Evolutionary conservation across 2,113 vertebrate genomes (phyloP).

Genomic region (Rynchops niger): DNA sequence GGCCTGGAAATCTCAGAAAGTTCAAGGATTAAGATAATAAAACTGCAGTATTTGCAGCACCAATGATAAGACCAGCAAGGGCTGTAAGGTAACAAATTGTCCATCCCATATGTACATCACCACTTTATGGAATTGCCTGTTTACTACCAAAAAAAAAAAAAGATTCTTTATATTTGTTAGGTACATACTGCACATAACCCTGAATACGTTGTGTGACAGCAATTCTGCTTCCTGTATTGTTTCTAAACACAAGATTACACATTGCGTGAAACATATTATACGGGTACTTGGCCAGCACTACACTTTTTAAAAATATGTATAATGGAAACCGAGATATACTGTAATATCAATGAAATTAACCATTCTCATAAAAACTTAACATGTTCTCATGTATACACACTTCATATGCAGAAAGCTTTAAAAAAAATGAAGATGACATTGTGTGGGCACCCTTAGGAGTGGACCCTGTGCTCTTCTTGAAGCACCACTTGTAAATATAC

Average conservation of each 20-base stretch:
- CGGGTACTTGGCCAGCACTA: not conserved
- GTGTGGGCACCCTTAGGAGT: not conserved
- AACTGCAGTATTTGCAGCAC: not conserved
- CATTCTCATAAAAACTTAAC: not conserved
- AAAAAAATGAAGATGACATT: not conserved
- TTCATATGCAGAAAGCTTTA: not conserved
- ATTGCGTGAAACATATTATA: not conserved
- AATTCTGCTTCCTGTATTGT: not conserved
- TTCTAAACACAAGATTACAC: not conserved
- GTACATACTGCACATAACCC: not conserved
- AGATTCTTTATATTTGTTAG: not conserved
- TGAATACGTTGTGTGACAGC: not conserved
- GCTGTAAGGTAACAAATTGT: not conserved
- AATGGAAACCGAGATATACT: not conserved
- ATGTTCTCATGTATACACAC: not conserved
- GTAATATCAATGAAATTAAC: not conserved
- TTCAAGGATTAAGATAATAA: not conserved
- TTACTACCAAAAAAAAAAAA: not conserved
- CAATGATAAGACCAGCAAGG: not conserved
- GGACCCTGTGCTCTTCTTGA: not conserved
- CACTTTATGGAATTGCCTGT: not conserved
- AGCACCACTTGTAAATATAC: not conserved
- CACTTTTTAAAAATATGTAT: not conserved
- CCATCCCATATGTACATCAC: accelerated
- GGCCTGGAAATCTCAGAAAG: not conserved